These are phyloP conservation scores for Oncorhynchus clarkii DNA, from an alignment of 2,113 vertebrate genomes.

Conservation along the genomic window DNA sequence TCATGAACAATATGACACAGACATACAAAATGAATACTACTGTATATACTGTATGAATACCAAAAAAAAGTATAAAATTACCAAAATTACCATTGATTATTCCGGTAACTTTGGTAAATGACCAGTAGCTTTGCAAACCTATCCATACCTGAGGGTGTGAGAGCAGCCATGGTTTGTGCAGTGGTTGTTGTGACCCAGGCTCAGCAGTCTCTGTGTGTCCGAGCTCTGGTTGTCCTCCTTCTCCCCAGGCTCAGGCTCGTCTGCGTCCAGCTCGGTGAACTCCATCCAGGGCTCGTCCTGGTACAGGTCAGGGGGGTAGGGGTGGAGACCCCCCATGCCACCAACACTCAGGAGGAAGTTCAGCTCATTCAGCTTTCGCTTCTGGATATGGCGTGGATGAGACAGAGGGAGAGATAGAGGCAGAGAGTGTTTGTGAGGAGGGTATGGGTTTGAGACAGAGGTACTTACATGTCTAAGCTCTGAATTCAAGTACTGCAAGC, in stretches of 20 bases:
- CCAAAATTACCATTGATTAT: too few relatives aligned
- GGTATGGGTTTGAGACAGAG: background rate
- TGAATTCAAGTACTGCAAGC: too few relatives aligned
- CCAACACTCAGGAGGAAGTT: slow-evolving; percentile 83
- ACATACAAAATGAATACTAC: too few relatives aligned
- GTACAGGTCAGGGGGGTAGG: slow-evolving; percentile 79
- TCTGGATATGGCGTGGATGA: slow-evolving; percentile 65
- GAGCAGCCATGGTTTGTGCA: slow-evolving; percentile 66
- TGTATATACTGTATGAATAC: too few relatives aligned
- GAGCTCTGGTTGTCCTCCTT: slow-evolving; percentile 74
- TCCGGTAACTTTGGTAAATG: too few relatives aligned
- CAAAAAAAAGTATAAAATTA: too few relatives aligned
- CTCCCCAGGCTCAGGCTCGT: slow-evolving; percentile 68
- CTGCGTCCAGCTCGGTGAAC: slow-evolving; percentile 89
- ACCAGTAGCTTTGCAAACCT: too few relatives aligned
- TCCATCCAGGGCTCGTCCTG: slow-evolving; percentile 93
- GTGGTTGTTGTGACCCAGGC: slow-evolving; percentile 36
- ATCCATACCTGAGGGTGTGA: slow-evolving; percentile 46
- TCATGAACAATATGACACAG: too few relatives aligned
- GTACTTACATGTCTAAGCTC: too few relatives aligned
- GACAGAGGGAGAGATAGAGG: background rate
- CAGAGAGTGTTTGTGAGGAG: background rate
- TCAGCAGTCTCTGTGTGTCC: slow-evolving; percentile 86
- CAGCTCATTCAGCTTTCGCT: slow-evolving; percentile 90
- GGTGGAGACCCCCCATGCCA: slow-evolving; percentile 72